Conservation (phyloP, 2,113 vertebrate species). For the Nipponia nippon region DNA sequence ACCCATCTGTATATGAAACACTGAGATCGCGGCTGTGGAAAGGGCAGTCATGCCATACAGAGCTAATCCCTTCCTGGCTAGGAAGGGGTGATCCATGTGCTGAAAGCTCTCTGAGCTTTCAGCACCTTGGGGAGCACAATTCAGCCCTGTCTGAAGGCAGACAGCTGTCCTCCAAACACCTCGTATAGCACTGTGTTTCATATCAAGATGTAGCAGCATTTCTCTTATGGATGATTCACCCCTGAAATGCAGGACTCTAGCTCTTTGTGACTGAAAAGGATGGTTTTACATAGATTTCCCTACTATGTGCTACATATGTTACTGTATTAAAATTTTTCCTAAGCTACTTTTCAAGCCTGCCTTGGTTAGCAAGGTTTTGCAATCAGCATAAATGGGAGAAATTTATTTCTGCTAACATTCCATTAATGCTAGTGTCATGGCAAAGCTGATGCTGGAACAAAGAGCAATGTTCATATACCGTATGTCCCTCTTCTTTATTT, state of each 20-base stretch:
- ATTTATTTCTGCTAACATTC: not conserved
- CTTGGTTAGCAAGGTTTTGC: not conserved
- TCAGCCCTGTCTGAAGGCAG: not conserved
- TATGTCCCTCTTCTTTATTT: not conserved
- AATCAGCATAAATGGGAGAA: not conserved
- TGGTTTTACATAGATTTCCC: not conserved
- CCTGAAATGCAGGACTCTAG: not conserved
- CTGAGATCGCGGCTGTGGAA: not conserved
- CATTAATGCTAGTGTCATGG: not conserved
- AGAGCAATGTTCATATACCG: not conserved
- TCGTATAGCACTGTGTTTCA: not conserved
- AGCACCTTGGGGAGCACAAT: fast-evolving
- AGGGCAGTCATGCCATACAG: not conserved
- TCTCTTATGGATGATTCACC: not conserved
- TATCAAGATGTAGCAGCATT: fast-evolving
- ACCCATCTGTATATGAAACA: fast-evolving
- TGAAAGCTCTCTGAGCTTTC: not conserved
- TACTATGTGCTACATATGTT: not conserved
- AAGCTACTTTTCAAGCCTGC: not conserved
- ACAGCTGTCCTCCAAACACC: not conserved
- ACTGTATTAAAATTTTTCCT: not conserved
- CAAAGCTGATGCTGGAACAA: not conserved
- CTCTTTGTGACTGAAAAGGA: not conserved
- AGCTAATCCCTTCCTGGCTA: not conserved
- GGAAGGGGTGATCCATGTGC: not conserved